Percentiles rank a stretch among this genome's conserved stretches.
Evolutionary conservation across 2,888 invertebrate species (phyloP).

Genomic region (Tiphia femorata): DNA sequence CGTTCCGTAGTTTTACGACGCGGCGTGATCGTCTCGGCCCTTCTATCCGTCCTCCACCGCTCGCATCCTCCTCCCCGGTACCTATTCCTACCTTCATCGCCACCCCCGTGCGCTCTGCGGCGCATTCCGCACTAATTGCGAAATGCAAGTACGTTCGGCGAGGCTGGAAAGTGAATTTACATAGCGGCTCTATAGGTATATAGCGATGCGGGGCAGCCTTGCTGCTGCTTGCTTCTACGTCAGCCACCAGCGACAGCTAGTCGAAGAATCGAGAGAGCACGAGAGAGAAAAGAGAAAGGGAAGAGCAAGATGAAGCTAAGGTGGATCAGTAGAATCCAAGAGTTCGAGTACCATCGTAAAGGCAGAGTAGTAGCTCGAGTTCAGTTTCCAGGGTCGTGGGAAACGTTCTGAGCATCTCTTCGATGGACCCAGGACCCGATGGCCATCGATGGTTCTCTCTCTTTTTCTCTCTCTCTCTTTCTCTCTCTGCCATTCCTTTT

Average conservation of each 20-base stretch:
- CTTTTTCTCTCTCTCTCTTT: neutral
- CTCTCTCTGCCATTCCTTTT: too few relatives aligned
- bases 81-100: slow-evolving; percentile 2
- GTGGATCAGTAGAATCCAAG: too few relatives aligned
- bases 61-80: neutral
- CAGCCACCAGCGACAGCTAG: slow-evolving; percentile 1
- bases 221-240: slow-evolving; percentile 3
- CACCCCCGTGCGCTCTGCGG: slow-evolving; percentile 16
- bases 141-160: slow-evolving; percentile 39
- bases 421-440: too few relatives aligned
- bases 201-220: neutral
- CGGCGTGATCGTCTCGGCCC: neutral
- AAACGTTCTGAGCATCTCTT: too few relatives aligned
- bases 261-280: too few relatives aligned
- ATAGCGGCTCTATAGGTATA: slow-evolving; percentile 16
- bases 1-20: slow-evolving; percentile 29
- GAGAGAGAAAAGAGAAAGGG: slow-evolving; percentile 3
- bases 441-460: too few relatives aligned
- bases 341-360: too few relatives aligned
- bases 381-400: slow-evolving; percentile 9
- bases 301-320: neutral
- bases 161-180: slow-evolving; percentile 35
- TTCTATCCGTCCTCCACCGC: slow-evolving; percentile 1
- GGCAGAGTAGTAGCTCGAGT: neutral
- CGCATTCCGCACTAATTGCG: slow-evolving; percentile 56